Conservation (phyloP, 2,888 invertebrate genomes). For the Diogma glabrata region DNA sequence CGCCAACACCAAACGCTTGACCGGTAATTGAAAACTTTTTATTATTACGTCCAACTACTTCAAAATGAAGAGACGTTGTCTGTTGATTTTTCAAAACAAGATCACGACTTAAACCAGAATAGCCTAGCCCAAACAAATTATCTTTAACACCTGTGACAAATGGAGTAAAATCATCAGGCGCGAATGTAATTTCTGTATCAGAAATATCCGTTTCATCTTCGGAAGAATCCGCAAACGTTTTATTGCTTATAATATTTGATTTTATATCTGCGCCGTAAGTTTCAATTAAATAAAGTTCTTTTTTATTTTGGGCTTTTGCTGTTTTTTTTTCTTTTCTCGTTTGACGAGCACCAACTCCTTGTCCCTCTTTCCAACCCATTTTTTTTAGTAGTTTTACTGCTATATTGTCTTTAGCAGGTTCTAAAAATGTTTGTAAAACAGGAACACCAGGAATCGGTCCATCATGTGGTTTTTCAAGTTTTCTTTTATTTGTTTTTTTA, state of each 20-base stretch:
- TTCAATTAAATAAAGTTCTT: slow-evolving; percentile 29
- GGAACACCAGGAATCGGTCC: slow-evolving; percentile 47
- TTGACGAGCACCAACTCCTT: slow-evolving; percentile 48
- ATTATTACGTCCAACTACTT: slow-evolving; percentile 47
- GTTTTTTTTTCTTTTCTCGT: slow-evolving; percentile 35
- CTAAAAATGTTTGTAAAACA: slow-evolving; percentile 55
- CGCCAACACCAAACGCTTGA: slow-evolving; percentile 97
- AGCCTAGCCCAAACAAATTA: slow-evolving; percentile 72
- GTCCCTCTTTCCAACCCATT: slow-evolving; percentile 89
- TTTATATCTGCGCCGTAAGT: slow-evolving; percentile 29
- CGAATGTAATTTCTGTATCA: slow-evolving; percentile 38
- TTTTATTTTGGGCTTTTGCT: slow-evolving; percentile 25
- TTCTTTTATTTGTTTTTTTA: slow-evolving; percentile 31
- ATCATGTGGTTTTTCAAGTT: slow-evolving; percentile 23
- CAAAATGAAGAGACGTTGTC: slow-evolving; percentile 35
- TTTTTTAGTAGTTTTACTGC: slow-evolving; percentile 74
- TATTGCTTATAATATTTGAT: slow-evolving; percentile 11
- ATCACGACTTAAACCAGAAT: slow-evolving; percentile 56
- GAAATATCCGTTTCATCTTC: slow-evolving; percentile 19
- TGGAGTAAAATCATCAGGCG: slow-evolving; percentile 72
- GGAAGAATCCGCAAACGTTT: background rate
- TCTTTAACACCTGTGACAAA: slow-evolving; percentile 62
- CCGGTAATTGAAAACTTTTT: slow-evolving; percentile 58
- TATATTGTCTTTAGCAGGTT: slow-evolving; percentile 72
- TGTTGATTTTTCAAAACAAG: slow-evolving; percentile 42